Evolutionary conservation across 2,888 invertebrate genomes (phyloP).

Genomic region (Rhaphigaster nebulosa): DNA sequence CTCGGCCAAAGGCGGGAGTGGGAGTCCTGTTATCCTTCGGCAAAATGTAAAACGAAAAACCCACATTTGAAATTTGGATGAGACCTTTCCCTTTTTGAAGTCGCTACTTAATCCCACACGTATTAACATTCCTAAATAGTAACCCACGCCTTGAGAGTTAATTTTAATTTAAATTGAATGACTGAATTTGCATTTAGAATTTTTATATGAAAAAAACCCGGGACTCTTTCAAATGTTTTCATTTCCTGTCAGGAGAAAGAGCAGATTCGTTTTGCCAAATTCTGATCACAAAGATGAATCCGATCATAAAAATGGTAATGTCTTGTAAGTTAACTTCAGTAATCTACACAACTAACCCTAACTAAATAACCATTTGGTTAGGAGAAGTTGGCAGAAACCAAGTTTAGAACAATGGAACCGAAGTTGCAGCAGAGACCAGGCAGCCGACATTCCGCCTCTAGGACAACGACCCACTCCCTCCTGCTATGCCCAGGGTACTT

Average conservation of each 20-base stretch:
- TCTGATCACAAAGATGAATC: neutral
- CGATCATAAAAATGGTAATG: neutral
- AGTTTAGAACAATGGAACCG: slow-evolving; percentile 16
- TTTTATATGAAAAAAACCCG: neutral
- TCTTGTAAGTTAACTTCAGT: neutral
- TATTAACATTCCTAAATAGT: neutral
- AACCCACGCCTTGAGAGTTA: neutral
- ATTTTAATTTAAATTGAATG: slow-evolving; percentile 14
- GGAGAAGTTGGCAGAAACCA: neutral
- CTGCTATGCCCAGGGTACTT: slow-evolving; percentile 2
- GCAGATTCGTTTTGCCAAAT: neutral
- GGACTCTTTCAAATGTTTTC: neutral
- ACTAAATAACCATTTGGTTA: neutral
- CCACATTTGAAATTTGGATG: slow-evolving; percentile 44
- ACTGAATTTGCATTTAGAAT: neutral
- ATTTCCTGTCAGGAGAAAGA: neutral
- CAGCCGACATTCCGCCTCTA: slow-evolving; percentile 31
- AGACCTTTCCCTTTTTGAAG: slow-evolving; percentile 14
- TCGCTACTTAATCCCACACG: slow-evolving; percentile 17
- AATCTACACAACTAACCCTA: neutral
- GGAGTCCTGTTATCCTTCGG: slow-evolving; percentile 44
- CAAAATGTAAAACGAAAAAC: slow-evolving; percentile 29
- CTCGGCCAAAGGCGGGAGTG: slow-evolving; percentile 42
- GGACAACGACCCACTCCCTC: slow-evolving; percentile 36
- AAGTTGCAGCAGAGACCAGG: neutral